Base-by-base conservation (phyloP, 2,888 invertebrate genomes). In the Flabesymbios commensalis region DNA sequence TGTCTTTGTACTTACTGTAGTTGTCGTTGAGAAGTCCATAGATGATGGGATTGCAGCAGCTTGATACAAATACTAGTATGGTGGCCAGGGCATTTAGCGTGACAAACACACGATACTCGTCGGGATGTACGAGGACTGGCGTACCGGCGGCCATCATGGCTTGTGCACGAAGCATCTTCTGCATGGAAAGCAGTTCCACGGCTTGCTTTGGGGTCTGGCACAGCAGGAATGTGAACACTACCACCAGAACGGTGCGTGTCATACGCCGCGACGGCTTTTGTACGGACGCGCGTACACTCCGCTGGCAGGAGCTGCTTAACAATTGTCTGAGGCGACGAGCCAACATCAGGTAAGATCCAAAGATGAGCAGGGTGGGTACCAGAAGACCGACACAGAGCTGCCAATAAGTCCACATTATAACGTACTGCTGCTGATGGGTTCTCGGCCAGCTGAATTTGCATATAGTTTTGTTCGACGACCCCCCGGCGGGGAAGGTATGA, bases 41-140 rank as follows among this genome's bases (percentile, higher is more conserved):
- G 45, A 45, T 45, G 45, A 45, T 45, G 22, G 45, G 45, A 22
- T 45, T 45, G 45, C 17, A 10, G 45, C 45, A 45, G 45, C 45
- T 45, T 14, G 45, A 45, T 14, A 45, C 24, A 24, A 45, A 45
- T 14, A 10, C 45, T 10, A 45, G 45, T 10, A 45, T 45, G 14
- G 10, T 10, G 22, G 45, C 45, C 45, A 45, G n/a, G 17, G 45
- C 22, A 24, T 45, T 45, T 14, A 45, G 45, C n/a, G 7, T 19
- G 17, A 45, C 24, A 24, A 22, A 45, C n/a, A n/a, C n/a, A n/a
- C n/a, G n/a, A n/a, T n/a, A n/a, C n/a, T n/a, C n/a, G n/a, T n/a
- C n/a, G n/a, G n/a, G n/a, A n/a, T n/a, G n/a, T n/a, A n/a, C n/a
- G n/a, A n/a, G n/a, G n/a, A n/a, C n/a, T n/a, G n/a, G n/a, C n/a